Percentiles rank a stretch among this genome's conserved stretches.
phyloP scores from a whole-genome alignment of 2,113 vertebrate species.

The Symphodus melops region DNA sequence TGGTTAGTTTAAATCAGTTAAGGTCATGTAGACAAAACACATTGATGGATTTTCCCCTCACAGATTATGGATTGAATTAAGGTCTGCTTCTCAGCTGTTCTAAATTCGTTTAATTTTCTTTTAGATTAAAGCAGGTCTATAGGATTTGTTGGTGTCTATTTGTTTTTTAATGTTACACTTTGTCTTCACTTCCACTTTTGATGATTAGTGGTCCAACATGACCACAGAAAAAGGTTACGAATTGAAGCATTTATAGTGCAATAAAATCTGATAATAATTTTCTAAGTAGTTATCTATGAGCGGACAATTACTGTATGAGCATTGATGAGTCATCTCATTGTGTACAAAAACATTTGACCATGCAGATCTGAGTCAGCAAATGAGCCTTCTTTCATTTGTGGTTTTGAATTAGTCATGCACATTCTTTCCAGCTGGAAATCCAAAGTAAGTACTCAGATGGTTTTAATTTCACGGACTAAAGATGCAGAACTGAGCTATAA shows the following conservation, averaged over 20 bases:
- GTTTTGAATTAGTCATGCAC: slow-evolving; percentile 26
- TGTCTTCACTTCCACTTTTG: not conserved
- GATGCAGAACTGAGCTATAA: not conserved
- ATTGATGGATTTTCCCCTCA: not conserved
- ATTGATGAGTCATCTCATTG: not conserved
- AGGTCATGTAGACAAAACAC: not conserved
- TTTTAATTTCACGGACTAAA: not conserved
- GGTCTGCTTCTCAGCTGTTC: not conserved
- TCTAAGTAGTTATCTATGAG: slow-evolving; percentile 2
- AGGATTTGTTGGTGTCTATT: not conserved
- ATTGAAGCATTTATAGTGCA: not conserved
- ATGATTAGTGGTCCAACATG: not conserved
- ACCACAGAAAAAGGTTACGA: not conserved
- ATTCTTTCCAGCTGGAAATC: not conserved
- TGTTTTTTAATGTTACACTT: not conserved
- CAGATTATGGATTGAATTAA: not conserved
- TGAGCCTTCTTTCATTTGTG: not conserved
- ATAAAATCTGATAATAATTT: not conserved
- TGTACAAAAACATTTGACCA: not conserved
- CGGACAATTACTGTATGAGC: not conserved
- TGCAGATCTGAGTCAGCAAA: slow-evolving; percentile 28
- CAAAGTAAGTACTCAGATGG: not conserved
- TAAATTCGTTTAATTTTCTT: not conserved
- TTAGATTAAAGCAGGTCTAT: not conserved
- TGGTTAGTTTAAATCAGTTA: not conserved